A percentile compares a stretch with the other conserved stretches of the same genome.
Evolutionary conservation across 2,797 vertebrate species (phyloP).

Genomic region (Pseudochromis fuscus): DNA sequence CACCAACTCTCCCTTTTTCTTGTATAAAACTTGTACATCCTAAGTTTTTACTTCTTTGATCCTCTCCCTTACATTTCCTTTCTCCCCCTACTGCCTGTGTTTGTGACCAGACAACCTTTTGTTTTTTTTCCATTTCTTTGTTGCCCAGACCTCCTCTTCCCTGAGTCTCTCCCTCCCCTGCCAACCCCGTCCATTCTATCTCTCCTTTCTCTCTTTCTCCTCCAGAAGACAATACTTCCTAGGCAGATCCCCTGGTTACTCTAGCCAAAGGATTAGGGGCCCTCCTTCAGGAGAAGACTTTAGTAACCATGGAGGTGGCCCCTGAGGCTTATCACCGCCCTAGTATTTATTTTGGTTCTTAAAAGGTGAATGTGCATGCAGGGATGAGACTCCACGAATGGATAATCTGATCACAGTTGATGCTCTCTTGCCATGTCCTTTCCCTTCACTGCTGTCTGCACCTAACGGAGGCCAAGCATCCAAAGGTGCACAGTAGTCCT

Average conservation of each 20-base stretch:
- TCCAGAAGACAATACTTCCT: slow-evolving; percentile 81
- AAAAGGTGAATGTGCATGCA: slow-evolving; percentile 84
- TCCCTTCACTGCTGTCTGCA: slow-evolving; percentile 41
- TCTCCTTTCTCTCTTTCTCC: slow-evolving; percentile 69
- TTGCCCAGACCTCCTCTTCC: slow-evolving; percentile 40
- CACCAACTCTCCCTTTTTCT: slow-evolving; percentile 39
- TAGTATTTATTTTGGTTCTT: slow-evolving; percentile 87
- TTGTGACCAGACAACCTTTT: slow-evolving; percentile 60
- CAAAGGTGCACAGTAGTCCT: slow-evolving; percentile 57
- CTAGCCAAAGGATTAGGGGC: slow-evolving; percentile 84
- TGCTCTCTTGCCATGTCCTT: slow-evolving; percentile 66
- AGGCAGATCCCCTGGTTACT: slow-evolving; percentile 80
- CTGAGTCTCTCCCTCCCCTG: slow-evolving; percentile 29
- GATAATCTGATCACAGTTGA: slow-evolving; percentile 83
- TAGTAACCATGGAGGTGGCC: slow-evolving; percentile 82
- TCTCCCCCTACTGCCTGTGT: slow-evolving; percentile 53
- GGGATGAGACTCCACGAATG: slow-evolving; percentile 66
- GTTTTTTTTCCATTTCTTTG: slow-evolving; percentile 42
- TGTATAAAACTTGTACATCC: slow-evolving; percentile 76
- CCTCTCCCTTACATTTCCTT: slow-evolving; percentile 66
- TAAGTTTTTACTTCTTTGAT: slow-evolving; percentile 75
- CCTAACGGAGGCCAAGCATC: slow-evolving; percentile 61
- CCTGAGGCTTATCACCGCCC: slow-evolving; percentile 78
- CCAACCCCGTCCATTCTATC: slow-evolving; percentile 56
- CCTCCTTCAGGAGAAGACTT: slow-evolving; percentile 75